Evolutionary conservation across 2,113 vertebrate genomes (phyloP).

Genomic region (Hypocryptadius cinnamomeus): DNA sequence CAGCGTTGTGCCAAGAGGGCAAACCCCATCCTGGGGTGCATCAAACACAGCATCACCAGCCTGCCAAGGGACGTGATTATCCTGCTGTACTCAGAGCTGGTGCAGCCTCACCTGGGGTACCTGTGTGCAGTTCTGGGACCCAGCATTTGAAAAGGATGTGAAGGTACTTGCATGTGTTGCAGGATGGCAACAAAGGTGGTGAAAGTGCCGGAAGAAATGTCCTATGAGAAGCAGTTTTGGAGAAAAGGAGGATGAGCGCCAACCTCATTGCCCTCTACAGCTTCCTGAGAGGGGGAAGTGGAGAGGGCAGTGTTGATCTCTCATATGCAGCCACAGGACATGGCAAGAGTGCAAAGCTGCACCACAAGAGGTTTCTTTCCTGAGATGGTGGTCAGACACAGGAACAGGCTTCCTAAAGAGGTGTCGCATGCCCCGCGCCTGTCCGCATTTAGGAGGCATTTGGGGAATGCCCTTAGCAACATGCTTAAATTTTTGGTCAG

Average conservation of each 20-base stretch:
- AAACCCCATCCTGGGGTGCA: background rate
- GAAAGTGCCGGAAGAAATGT: background rate
- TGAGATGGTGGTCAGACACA: background rate
- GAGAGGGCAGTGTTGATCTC: background rate
- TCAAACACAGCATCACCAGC: background rate
- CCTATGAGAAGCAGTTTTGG: background rate
- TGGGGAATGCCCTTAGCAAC: background rate
- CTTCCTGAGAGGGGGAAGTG: background rate
- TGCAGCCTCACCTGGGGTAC: background rate
- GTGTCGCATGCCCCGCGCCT: fast-evolving
- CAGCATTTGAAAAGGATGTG: background rate
- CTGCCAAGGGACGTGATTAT: background rate
- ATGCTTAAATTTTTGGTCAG: background rate
- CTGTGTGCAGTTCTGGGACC: background rate
- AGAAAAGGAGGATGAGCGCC: background rate
- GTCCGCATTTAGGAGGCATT: background rate
- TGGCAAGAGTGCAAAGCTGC: background rate
- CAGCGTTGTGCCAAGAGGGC: background rate
- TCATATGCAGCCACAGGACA: background rate
- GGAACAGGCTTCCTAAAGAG: background rate
- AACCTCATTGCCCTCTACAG: background rate
- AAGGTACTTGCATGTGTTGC: background rate
- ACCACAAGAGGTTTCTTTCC: background rate
- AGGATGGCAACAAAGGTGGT: background rate
- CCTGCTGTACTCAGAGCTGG: background rate